Evolutionary conservation across 2,113 vertebrate species (phyloP).

Genomic region (Saccopteryx leptura): DNA sequence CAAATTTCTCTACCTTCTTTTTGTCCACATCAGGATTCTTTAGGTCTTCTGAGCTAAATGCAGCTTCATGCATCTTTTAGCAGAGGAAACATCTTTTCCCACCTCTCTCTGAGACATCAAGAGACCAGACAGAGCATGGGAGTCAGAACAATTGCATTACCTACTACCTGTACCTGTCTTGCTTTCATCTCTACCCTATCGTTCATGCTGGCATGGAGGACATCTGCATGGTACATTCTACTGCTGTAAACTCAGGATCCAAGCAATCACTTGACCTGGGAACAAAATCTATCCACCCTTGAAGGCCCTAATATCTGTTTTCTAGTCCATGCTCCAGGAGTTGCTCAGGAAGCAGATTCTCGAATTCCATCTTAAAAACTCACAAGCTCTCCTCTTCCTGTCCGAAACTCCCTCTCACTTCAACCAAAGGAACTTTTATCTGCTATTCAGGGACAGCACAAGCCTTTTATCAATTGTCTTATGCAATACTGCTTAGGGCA

Average conservation of each 20-base stretch:
- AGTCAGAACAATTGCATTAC: not conserved
- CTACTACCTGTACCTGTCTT: not conserved
- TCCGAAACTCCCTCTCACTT: not conserved
- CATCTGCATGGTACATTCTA: not conserved
- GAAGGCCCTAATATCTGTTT: not conserved
- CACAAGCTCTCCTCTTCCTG: not conserved
- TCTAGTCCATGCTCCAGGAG: not conserved
- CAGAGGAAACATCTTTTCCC: not conserved
- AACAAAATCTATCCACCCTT: not conserved
- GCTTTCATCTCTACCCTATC: not conserved
- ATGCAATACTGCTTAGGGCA: not conserved
- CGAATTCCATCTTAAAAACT: slow-evolving; percentile 1
- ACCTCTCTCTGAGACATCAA: not conserved
- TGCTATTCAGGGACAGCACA: not conserved
- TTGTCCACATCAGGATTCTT: not conserved
- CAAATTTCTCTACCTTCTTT: not conserved
- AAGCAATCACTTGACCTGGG: not conserved
- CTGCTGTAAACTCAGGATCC: not conserved
- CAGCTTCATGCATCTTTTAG: not conserved
- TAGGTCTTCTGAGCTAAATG: not conserved
- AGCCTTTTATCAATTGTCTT: not conserved
- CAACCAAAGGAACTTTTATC: not conserved
- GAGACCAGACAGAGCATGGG: not conserved
- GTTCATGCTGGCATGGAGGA: not conserved
- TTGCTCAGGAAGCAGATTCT: not conserved